phyloP scores from a whole-genome alignment of 2,888 invertebrate genomes.

The Anthrax anthrax region DNA sequence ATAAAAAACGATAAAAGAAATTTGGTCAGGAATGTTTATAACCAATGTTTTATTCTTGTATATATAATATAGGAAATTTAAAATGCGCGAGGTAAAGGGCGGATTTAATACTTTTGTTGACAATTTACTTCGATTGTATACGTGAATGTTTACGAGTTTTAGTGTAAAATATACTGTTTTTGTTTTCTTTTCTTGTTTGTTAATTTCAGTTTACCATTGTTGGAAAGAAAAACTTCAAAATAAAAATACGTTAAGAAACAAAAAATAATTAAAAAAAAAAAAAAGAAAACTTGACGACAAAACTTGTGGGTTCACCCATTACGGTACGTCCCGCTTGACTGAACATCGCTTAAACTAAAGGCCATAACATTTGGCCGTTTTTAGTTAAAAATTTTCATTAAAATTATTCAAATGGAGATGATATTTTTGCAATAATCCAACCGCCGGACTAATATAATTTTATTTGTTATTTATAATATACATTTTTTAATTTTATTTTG shows the following conservation, averaged over 20 bases:
- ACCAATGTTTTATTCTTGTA: neutral
- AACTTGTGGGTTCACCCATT: constrained; percentile 23
- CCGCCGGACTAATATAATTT: neutral
- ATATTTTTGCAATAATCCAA: neutral
- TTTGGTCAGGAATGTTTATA: neutral
- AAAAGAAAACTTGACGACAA: constrained; percentile 11
- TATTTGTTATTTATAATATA: neutral
- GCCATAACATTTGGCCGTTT: constrained; percentile 13
- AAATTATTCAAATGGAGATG: constrained; percentile 3
- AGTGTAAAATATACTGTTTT: neutral
- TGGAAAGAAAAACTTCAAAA: neutral
- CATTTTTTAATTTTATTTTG: neutral
- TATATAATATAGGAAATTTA: too few relatives aligned
- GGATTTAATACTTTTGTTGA: neutral
- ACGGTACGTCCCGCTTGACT: constrained; percentile 29
- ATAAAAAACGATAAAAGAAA: neutral
- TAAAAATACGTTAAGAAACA: constrained; percentile 7
- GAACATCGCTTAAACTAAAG: constrained; percentile 22
- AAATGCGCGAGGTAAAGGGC: neutral
- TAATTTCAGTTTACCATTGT: neutral
- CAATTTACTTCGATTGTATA: neutral
- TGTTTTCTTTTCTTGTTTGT: constrained; percentile 3
- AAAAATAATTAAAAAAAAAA: constrained; percentile 5
- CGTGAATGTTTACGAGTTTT: neutral
- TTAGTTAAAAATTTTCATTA: constrained; percentile 7